Percentiles rank a stretch among this genome's conserved stretches.
phyloP scores from a whole-genome alignment of 2,113 vertebrate species.

The Syrrhaptes paradoxus region DNA sequence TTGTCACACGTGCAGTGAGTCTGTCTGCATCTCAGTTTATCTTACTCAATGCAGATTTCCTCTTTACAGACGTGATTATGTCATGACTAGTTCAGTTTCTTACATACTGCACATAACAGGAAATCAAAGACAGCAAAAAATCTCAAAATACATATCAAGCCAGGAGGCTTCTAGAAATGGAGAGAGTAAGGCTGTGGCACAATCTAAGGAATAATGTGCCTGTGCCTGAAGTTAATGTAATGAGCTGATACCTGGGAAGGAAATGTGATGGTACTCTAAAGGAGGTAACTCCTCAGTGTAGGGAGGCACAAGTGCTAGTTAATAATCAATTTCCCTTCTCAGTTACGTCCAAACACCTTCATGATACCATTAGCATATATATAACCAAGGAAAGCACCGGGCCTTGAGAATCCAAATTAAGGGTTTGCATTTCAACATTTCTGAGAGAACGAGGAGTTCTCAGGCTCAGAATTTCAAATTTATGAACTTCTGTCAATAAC shows the following conservation, averaged over 20 bases:
- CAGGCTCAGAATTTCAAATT: not conserved
- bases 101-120: not conserved
- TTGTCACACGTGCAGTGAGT: rapidly evolving
- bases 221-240: not conserved
- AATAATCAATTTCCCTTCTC: not conserved
- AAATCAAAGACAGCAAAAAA: not conserved
- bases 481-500: not conserved
- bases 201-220: not conserved
- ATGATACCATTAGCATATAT: not conserved
- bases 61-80: not conserved
- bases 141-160: not conserved
- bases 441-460: not conserved
- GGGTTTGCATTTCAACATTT: not conserved
- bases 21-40: not conserved
- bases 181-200: not conserved
- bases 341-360: not conserved
- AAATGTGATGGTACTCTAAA: not conserved
- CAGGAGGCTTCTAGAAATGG: not conserved
- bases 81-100: not conserved
- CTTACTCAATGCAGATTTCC: not conserved
- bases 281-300: not conserved
- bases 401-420: rapidly evolving
- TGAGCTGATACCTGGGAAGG: not conserved
- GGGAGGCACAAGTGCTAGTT: not conserved
- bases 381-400: not conserved